phyloP scores from a whole-genome alignment of 2,888 invertebrate species.

The Coelogynopora nodosa region DNA sequence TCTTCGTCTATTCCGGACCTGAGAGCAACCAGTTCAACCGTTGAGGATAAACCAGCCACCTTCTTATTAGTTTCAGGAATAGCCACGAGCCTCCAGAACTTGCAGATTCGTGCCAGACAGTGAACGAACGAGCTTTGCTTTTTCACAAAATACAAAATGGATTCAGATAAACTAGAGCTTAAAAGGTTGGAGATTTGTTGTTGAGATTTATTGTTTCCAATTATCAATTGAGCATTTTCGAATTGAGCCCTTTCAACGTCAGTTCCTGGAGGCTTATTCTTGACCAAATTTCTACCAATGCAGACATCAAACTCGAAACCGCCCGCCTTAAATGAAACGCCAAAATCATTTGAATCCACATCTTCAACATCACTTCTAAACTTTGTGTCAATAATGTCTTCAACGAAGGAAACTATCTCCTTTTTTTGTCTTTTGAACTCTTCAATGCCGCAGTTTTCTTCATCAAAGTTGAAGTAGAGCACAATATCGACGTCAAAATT shows the following conservation, averaged over 20 bases:
- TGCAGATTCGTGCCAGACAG: background rate
- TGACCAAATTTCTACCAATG: background rate
- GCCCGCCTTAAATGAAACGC: background rate
- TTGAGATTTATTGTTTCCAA: background rate
- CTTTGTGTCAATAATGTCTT: background rate
- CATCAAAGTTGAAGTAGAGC: background rate
- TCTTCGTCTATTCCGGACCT: background rate
- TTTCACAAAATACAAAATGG: background rate
- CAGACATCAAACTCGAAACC: background rate
- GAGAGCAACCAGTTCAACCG: background rate
- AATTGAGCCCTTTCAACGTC: background rate
- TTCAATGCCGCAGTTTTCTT: background rate
- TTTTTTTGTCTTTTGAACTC: background rate
- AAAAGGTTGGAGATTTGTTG: background rate
- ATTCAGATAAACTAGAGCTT: background rate
- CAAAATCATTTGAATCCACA: background rate
- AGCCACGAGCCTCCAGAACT: background rate
- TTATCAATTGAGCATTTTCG: background rate
- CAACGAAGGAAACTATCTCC: background rate
- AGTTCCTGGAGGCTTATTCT: background rate
- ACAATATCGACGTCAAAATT: background rate
- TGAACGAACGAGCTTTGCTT: background rate
- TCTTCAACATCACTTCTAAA: background rate
- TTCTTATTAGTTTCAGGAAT: background rate
- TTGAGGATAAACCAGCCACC: background rate